Evolutionary conservation across 2,888 invertebrate genomes (phyloP).

Genomic region (Punctoribates punctum): DNA sequence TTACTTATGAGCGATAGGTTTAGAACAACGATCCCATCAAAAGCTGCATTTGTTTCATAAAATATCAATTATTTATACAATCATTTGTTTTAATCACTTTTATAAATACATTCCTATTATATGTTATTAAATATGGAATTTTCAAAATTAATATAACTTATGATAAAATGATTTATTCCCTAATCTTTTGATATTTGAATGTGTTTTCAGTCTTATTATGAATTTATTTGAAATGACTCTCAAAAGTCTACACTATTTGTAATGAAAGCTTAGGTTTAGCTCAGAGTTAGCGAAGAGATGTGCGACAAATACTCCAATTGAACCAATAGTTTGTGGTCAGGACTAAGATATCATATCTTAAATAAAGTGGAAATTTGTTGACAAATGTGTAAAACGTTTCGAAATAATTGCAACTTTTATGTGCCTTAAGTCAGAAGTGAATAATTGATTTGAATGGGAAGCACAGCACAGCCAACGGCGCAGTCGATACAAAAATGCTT

Average conservation of each 20-base stretch:
- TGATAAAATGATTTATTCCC: background rate
- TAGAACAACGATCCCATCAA: too few species aligned
- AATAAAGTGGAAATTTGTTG: slow-evolving; percentile 7
- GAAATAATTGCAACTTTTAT: slow-evolving; percentile 13
- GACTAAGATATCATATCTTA: background rate
- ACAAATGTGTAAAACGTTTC: background rate
- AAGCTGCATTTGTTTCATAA: background rate
- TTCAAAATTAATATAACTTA: background rate
- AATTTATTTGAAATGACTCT: too few species aligned
- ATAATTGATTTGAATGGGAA: slow-evolving; percentile 18
- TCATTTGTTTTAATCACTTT: background rate
- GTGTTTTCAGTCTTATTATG: background rate
- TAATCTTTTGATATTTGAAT: background rate
- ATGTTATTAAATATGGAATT: slow-evolving; percentile 1
- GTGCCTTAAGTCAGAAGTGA: background rate
- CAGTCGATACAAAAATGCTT: slow-evolving; percentile 12
- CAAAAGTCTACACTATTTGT: too few species aligned
- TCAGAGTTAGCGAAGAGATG: slow-evolving; percentile 1
- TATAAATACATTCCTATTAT: background rate
- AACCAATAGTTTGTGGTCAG: background rate
- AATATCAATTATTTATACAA: slow-evolving; percentile 8
- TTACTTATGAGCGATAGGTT: too few species aligned
- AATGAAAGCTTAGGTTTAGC: background rate
- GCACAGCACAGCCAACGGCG: slow-evolving; percentile 20
- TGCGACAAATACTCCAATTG: slow-evolving; percentile 18